Evolutionary conservation across 2,113 vertebrate genomes (phyloP).

Genomic region (Origma solitaria): DNA sequence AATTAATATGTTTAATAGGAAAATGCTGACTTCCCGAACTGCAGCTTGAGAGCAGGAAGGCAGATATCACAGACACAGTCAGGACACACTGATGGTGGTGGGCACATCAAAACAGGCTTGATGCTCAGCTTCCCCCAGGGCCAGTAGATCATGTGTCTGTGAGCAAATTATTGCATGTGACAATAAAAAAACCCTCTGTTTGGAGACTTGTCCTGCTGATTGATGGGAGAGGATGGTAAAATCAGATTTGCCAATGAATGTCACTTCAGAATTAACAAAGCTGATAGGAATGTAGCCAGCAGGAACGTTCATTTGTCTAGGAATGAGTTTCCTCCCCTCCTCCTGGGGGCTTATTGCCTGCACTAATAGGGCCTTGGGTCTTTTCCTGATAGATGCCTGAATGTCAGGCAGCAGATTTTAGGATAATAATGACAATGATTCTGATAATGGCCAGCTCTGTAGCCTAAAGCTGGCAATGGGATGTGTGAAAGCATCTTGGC

Average conservation of each 20-base stretch:
- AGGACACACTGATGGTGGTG: neutral
- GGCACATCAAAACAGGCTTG: neutral
- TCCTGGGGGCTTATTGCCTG: slow-evolving; percentile 42
- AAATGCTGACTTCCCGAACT: neutral
- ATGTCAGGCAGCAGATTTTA: slow-evolving; percentile 61
- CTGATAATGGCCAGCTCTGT: slow-evolving; percentile 63
- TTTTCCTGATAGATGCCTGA: slow-evolving; percentile 66
- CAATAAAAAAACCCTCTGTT: neutral
- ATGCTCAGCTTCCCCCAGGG: slow-evolving; percentile 8
- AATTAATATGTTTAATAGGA: neutral
- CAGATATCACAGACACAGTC: neutral
- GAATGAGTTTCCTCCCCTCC: slow-evolving; percentile 44
- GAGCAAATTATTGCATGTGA: neutral
- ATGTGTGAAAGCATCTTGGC: slow-evolving; percentile 29
- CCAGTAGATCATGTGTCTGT: neutral
- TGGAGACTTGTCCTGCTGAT: slow-evolving; percentile 12
- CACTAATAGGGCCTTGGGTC: slow-evolving; percentile 56
- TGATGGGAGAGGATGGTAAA: slow-evolving; percentile 53
- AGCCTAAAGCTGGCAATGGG: slow-evolving; percentile 21
- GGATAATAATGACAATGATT: slow-evolving; percentile 73
- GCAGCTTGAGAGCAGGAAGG: neutral
- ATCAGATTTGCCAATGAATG: slow-evolving; percentile 65
- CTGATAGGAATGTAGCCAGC: slow-evolving; percentile 48
- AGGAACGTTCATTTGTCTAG: slow-evolving; percentile 63
- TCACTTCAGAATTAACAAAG: slow-evolving; percentile 67